Evolutionary conservation across 2,797 vertebrate species (phyloP).

Genomic region (Rhynchonycteris naso): DNA sequence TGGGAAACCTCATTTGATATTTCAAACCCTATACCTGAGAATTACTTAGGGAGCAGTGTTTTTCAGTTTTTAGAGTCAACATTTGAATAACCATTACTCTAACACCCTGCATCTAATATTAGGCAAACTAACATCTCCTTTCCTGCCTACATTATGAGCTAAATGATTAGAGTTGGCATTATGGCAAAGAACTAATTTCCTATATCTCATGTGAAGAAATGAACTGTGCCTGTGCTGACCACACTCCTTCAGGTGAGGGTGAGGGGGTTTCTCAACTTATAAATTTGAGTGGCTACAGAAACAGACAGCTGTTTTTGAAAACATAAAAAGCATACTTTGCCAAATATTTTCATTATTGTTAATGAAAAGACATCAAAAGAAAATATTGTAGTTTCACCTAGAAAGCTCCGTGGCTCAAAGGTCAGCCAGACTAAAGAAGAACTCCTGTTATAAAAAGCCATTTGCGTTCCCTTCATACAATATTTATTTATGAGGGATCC

Average conservation of each 20-base stretch:
- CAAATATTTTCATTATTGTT: constrained; percentile 72
- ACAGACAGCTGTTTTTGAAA: constrained; percentile 69
- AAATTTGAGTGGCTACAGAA: constrained; percentile 36
- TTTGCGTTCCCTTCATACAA: constrained; percentile 78
- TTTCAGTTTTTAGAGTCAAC: not conserved
- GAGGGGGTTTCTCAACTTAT: not conserved
- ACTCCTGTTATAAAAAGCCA: constrained; percentile 78
- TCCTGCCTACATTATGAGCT: not conserved
- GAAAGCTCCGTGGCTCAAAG: constrained; percentile 75
- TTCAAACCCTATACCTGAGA: not conserved
- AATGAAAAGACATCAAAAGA: constrained; percentile 77
- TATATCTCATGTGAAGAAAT: not conserved
- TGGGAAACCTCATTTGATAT: not conserved
- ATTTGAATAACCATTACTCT: not conserved
- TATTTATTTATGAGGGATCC: constrained; percentile 79
- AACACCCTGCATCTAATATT: not conserved
- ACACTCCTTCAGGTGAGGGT: not conserved
- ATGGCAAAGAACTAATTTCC: not conserved
- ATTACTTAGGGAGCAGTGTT: not conserved
- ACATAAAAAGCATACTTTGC: constrained; percentile 37
- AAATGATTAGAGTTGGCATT: not conserved
- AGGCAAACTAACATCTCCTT: not conserved
- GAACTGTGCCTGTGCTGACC: not conserved
- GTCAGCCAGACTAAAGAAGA: constrained; percentile 82
- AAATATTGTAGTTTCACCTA: constrained; percentile 78